Percentiles rank a stretch among this genome's conserved stretches.
These are phyloP conservation scores for Peromyscus eremicus DNA, from an alignment of 2,797 vertebrate species.

Conservation along the genomic window DNA sequence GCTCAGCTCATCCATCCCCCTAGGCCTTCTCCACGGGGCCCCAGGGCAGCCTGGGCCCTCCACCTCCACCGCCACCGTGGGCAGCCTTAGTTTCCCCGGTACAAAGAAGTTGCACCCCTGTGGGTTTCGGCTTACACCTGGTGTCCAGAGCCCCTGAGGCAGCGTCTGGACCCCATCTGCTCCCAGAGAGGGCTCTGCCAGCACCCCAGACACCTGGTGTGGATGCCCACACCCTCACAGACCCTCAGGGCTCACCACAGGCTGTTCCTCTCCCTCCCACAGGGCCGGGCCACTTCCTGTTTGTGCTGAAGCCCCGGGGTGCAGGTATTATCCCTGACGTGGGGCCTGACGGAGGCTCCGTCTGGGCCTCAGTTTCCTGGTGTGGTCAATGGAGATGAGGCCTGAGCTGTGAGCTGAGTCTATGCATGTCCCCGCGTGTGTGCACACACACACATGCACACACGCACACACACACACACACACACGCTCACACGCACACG, in stretches of 20 bases:
- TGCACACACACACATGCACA: not conserved
- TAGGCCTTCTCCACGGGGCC: not conserved
- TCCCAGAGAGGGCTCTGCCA: not conserved
- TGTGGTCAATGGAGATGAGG: not conserved
- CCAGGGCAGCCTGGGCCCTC: not conserved
- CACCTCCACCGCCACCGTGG: not conserved
- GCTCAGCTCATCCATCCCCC: not conserved
- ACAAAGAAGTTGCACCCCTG: not conserved
- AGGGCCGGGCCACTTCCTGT: slow-evolving; percentile 61
- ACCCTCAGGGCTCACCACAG: not conserved
- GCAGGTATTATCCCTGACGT: no score
- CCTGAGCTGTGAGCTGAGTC: not conserved
- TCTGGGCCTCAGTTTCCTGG: not conserved
- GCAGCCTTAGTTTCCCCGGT: not conserved
- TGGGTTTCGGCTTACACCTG: not conserved
- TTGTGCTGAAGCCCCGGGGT: not conserved
- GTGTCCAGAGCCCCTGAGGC: not conserved
- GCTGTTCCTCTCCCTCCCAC: not conserved
- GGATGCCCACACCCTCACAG: not conserved
- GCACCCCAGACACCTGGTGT: not conserved
- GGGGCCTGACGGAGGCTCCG: not conserved
- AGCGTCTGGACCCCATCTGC: no score
- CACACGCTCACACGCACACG: no score
- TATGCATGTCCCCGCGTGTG: accelerated
- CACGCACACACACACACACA: not conserved